Evolutionary conservation across 2,888 invertebrate genomes (phyloP).

Genomic region (Auanema freiburgensis): DNA sequence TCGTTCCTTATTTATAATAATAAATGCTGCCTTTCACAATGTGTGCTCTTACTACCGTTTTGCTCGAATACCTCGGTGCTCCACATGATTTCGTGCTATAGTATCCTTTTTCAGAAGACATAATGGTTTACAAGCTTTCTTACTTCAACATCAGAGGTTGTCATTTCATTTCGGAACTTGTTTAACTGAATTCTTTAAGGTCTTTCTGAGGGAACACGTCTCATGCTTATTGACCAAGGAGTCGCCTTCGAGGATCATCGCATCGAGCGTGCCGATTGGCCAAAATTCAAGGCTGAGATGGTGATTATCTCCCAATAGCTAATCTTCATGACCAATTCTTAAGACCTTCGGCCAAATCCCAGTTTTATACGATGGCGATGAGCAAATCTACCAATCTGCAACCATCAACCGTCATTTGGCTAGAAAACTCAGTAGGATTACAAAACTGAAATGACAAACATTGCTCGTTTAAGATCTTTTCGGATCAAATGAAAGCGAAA

Average conservation of each 20-base stretch:
- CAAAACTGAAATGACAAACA: too few relatives aligned
- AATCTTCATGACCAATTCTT: slow-evolving; percentile 5
- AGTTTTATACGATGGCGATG: slow-evolving; percentile 36
- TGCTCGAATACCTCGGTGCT: too few relatives aligned
- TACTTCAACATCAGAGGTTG: slow-evolving; percentile 42
- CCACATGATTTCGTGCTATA: too few relatives aligned
- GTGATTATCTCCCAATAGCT: slow-evolving; percentile 18
- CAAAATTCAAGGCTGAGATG: slow-evolving; percentile 38
- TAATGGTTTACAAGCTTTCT: slow-evolving; percentile 37
- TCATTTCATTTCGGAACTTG: not conserved
- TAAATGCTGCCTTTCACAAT: too few relatives aligned
- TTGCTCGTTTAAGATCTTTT: slow-evolving; percentile 31
- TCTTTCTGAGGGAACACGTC: slow-evolving; percentile 47
- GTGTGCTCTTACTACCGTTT: not conserved
- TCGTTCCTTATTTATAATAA: not conserved
- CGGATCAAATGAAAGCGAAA: slow-evolving; percentile 43
- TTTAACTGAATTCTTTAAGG: slow-evolving; percentile 22
- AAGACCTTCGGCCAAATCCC: slow-evolving; percentile 52
- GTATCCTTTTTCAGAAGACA: not conserved
- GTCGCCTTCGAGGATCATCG: slow-evolving; percentile 41
- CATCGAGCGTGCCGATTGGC: slow-evolving; percentile 36
- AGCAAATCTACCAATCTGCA: slow-evolving; percentile 47
- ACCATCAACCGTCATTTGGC: slow-evolving; percentile 52
- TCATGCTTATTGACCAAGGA: slow-evolving; percentile 45
- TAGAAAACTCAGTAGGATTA: slow-evolving; percentile 39